Evolutionary conservation across 2,888 invertebrate species (phyloP).

Genomic region (Anthophora plumipes): DNA sequence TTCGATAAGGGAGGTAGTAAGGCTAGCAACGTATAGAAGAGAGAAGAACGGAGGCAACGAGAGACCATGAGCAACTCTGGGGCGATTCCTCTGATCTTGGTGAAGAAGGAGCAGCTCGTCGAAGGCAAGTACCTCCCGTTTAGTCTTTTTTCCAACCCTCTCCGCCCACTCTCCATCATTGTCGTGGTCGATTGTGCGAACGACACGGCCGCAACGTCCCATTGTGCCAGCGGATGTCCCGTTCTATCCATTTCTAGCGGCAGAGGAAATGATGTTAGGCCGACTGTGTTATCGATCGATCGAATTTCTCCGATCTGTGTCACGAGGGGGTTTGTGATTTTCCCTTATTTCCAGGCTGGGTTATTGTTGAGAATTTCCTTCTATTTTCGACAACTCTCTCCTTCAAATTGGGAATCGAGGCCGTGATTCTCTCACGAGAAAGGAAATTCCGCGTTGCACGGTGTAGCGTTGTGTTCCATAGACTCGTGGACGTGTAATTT

Average conservation of each 20-base stretch:
- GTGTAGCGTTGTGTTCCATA: neutral
- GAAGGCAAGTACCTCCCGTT: constrained; percentile 78
- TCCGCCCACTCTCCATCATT: constrained; percentile 18
- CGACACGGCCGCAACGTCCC: constrained; percentile 24
- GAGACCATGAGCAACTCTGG: constrained; percentile 79
- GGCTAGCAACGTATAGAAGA: too few relatives aligned
- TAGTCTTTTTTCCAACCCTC: constrained; percentile 43
- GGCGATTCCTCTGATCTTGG: constrained; percentile 81
- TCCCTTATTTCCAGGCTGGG: too few relatives aligned
- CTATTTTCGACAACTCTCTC: neutral
- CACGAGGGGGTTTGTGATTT: neutral
- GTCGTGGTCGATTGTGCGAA: constrained; percentile 22
- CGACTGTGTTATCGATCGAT: constrained; percentile 37
- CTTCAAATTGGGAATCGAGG: neutral
- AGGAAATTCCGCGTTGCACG: too few relatives aligned
- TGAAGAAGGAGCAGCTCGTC: constrained; percentile 78
- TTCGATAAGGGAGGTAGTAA: constrained; percentile 5
- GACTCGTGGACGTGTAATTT: too few relatives aligned
- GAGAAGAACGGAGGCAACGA: constrained; percentile 3
- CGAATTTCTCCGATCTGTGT: constrained; percentile 33
- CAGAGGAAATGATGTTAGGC: constrained; percentile 43
- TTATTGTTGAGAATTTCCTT: too few relatives aligned
- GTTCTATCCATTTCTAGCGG: neutral
- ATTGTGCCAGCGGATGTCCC: constrained; percentile 44
- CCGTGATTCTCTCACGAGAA: too few relatives aligned